Percentiles rank a stretch among this genome's conserved stretches.
phyloP scores from a whole-genome alignment of 1,140 invertebrate species.

The Bactericera cockerelli region DNA sequence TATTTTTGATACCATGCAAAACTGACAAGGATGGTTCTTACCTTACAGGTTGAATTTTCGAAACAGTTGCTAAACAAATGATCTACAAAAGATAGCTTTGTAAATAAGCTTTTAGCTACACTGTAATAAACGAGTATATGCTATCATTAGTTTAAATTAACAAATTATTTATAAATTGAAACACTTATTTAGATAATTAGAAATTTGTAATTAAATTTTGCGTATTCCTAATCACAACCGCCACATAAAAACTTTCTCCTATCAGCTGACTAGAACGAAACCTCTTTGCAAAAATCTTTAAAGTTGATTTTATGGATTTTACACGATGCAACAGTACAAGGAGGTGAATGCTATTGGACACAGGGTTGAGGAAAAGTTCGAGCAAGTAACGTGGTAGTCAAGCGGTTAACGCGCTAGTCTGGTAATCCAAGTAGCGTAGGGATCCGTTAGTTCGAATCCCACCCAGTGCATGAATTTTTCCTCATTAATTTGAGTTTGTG shows the following conservation, averaged over 20 bases:
- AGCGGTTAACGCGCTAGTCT: too few species aligned
- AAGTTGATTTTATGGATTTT: too few species aligned
- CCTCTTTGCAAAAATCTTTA: neutral
- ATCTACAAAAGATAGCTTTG: neutral
- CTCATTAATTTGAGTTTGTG: too few species aligned
- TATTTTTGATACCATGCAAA: neutral
- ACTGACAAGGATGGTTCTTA: neutral
- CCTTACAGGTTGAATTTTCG: constrained; percentile 8
- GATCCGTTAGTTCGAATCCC: too few species aligned
- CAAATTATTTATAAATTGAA: neutral
- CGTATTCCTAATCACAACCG: constrained; percentile 7
- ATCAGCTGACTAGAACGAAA: neutral
- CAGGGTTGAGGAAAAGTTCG: too few species aligned
- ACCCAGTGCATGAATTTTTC: too few species aligned
- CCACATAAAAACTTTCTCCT: neutral
- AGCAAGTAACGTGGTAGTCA: too few species aligned
- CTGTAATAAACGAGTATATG: too few species aligned
- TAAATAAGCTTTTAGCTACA: neutral
- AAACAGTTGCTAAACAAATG: neutral
- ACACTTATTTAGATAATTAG: neutral
- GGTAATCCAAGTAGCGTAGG: too few species aligned
- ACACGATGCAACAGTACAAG: too few species aligned
- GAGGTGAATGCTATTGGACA: too few species aligned
- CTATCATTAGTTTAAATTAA: too few species aligned
- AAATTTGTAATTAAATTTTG: constrained; percentile 1